Base-by-base conservation (phyloP, 2,888 invertebrate genomes). In the Acleris cristana region DNA sequence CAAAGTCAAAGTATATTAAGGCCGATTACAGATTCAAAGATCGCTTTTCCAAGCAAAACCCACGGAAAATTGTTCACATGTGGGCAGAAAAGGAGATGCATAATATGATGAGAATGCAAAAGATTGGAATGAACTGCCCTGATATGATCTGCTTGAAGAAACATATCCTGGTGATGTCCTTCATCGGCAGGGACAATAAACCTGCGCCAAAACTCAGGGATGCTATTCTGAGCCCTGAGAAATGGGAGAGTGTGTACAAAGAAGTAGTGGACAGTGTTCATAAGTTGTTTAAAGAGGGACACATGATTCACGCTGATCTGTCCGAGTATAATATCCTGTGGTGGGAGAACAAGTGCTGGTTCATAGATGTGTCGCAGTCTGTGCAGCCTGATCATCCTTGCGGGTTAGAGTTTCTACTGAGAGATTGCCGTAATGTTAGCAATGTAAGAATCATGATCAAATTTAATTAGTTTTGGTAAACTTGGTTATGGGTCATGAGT, bases 71-170 rank as follows among this genome's bases (percentile, higher is more conserved):
- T 87, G 97, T 99, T 10, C 95, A 96, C 70, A 95, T 98, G 81
- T 99, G 99, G 99, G 99, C 98, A 0, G 99, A 99, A 86, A 99
- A 99, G 84, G 99, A 99, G 87, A 98, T 98, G 96, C 95, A 97
- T 71, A 99, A 99, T 86, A 94, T 99, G 79, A 94, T 94, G 76
- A 92, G 97, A 80, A 95, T 99, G 84, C 94, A 96, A 74, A 95
- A 95, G 78, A 95, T 96, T 51, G 97, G 96, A 0, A 90, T 99
- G 21, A 95, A 95, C 52, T 98, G 98, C 77, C 99, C 99, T 0
- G 94, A 96, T 74, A 97, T 98, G 66, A 93, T 97, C 21, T 89
- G 95, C 53, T 90, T 98, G 30, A 96, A 97, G 77, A 96, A 96
- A 74, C 98, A 98, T 86, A 95, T 99, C 14, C 92, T 99, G 19